A percentile compares a stretch with the other conserved stretches of the same genome.
phyloP scores from a whole-genome alignment of 2,888 invertebrate species.

The Antheraea yamamai region DNA sequence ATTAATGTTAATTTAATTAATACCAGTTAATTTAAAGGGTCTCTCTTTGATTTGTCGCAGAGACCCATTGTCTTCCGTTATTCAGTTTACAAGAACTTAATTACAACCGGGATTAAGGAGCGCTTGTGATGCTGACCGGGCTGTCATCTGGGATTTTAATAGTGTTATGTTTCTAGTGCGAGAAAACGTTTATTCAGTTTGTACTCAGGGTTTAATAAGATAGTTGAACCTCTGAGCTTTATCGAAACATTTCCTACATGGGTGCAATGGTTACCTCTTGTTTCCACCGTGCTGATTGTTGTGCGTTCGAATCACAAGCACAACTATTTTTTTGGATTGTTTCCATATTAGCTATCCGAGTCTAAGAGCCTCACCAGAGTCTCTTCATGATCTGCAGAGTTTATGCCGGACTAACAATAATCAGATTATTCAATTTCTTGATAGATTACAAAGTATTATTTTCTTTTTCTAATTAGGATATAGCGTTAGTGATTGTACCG shows the following conservation, averaged over 20 bases:
- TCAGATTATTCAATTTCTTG: too few relatives aligned
- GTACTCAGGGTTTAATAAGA: background rate
- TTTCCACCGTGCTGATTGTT: too few relatives aligned
- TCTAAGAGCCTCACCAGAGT: too few relatives aligned
- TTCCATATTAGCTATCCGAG: too few relatives aligned
- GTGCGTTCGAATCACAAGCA: too few relatives aligned
- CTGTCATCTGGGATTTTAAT: conserved; percentile 16
- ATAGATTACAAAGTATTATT: too few relatives aligned
- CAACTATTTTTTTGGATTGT: too few relatives aligned
- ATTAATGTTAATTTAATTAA: conserved; percentile 1
- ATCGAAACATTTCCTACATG: background rate
- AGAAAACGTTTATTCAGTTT: background rate
- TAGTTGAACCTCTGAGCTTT: background rate
- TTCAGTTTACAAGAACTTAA: conserved; percentile 13
- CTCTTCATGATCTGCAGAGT: too few relatives aligned
- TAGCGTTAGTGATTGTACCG: too few relatives aligned
- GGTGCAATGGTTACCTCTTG: too few relatives aligned
- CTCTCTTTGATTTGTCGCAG: conserved; percentile 5
- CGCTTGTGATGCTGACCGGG: conserved; percentile 5
- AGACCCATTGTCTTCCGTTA: conserved; percentile 2
- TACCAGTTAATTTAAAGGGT: conserved; percentile 4
- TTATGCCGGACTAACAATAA: too few relatives aligned
- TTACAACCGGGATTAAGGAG: conserved; percentile 8
- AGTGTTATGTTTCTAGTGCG: background rate
- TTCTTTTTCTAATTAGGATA: background rate